Conservation (phyloP, 2,888 invertebrate genomes). For the Brachyptera putata region DNA sequence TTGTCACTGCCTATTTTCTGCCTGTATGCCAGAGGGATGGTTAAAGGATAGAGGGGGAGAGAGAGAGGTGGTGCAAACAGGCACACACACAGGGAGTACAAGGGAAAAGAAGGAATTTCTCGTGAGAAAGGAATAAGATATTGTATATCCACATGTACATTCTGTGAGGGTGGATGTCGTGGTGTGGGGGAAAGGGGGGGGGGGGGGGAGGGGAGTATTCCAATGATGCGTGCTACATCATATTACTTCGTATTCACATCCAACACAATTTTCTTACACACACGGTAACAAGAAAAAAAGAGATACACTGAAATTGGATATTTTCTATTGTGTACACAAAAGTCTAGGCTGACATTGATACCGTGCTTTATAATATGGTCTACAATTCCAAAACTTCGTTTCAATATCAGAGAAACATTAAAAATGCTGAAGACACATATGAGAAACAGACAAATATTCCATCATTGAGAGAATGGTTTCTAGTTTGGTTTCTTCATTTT, state of each 20-base stretch:
- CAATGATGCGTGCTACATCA: constrained; percentile 13
- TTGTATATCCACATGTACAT: not conserved
- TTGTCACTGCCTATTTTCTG: too few species aligned
- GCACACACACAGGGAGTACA: not conserved
- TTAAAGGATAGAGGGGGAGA: not conserved
- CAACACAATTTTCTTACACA: not conserved
- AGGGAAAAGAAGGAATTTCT: not conserved
- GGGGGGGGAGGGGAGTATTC: not conserved
- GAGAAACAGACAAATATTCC: too few species aligned
- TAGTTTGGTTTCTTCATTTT: too few species aligned
- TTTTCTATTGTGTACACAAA: too few species aligned
- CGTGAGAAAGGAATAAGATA: constrained; percentile 9
- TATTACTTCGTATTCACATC: constrained; percentile 1
- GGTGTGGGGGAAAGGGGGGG: constrained; percentile 1
- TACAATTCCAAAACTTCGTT: too few species aligned
- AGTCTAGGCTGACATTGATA: too few species aligned
- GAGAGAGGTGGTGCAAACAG: not conserved
- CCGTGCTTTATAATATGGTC: too few species aligned
- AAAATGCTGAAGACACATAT: too few species aligned
- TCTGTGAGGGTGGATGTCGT: not conserved
- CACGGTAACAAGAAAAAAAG: not conserved
- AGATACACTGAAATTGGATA: not conserved
- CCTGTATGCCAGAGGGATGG: not conserved
- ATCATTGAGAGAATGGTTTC: too few species aligned
- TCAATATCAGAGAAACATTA: too few species aligned